Conservation (phyloP, 2,888 invertebrate species). For the Tortricodes alternella region DNA sequence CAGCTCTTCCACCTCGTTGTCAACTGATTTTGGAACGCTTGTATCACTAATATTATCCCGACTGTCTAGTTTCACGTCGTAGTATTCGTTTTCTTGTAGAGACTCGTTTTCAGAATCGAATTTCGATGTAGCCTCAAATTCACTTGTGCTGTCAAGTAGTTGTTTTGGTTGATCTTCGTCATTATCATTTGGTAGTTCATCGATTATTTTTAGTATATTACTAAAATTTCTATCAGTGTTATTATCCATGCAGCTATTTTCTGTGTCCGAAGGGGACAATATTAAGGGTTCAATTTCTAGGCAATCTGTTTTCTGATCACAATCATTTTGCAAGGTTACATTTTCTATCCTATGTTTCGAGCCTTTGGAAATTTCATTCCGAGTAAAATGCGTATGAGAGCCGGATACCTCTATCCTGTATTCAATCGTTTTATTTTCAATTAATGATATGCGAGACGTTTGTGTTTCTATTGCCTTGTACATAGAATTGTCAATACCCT, state of each 20-base stretch:
- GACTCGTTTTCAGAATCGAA: constrained; percentile 64
- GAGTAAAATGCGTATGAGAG: constrained; percentile 17
- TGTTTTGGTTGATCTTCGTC: neutral
- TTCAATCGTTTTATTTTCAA: constrained; percentile 58
- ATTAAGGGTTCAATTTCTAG: constrained; percentile 57
- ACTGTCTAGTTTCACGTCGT: constrained; percentile 31
- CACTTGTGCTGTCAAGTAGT: neutral
- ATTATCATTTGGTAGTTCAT: constrained; percentile 18
- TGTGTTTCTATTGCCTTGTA: constrained; percentile 64
- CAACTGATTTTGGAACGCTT: constrained; percentile 55
- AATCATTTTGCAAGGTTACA: constrained; percentile 1
- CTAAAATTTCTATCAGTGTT: constrained; percentile 43
- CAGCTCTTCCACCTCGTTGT: constrained; percentile 62
- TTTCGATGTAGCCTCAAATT: constrained; percentile 33
- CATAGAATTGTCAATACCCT: constrained; percentile 39
- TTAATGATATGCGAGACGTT: constrained; percentile 66
- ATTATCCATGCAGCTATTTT: constrained; percentile 41
- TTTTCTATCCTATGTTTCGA: neutral
- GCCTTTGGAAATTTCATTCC: neutral
- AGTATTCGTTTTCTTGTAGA: constrained; percentile 47
- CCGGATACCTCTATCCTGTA: constrained; percentile 53
- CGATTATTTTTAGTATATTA: constrained; percentile 38
- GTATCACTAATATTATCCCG: constrained; percentile 44
- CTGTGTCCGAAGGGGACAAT: constrained; percentile 46
- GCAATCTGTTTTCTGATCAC: constrained; percentile 32